Base-by-base conservation (phyloP, 2,113 vertebrate species). In the Hystrix brachyura region DNA sequence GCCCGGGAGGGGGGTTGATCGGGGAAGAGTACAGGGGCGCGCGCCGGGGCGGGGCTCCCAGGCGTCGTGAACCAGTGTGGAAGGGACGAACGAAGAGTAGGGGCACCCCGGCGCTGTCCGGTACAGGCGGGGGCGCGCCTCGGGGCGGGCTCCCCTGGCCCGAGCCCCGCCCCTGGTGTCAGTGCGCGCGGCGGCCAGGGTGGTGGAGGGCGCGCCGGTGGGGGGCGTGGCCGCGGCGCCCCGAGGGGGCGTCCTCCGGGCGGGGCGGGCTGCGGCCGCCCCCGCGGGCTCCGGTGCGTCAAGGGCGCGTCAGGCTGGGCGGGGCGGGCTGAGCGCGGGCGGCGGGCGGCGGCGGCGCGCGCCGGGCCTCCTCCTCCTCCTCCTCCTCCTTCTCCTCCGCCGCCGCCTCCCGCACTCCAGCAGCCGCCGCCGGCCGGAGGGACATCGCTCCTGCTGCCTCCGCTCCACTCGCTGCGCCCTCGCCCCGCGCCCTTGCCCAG, bases 271-370 rank as follows among this genome's bases (percentile, higher is more conserved):
- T 88, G 76, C 55, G 90, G 96, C 95, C 96, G 87, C 94, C 90
- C 96, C 97, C 95, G 97, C 97, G 97, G 96, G 95, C 97, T 96
- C 95, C 97, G 95, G 93, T 98, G 97, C 98, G 98, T 98, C 98
- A 98, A 74, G 97, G 91, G 92, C 97, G 97, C 98, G 98, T 97
- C 98, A 97, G 96, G 96, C 96, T 90, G 91, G 96, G 94, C 98
- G 97, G 95, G 96, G 97, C 96, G 62, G 96, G 96, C 74, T 79
- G 72, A 95, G 97, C 95, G 95, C 95, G 95, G 94, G 94, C 78
- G 94, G 90, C 90, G 95, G 90, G 97, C 87, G 95, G 97, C 93
- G 96, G 95, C 89, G 92, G 95, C 94, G 96, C 94, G 97, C 94
- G 91, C 96, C 92, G 95, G 94, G 97, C 96, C 96, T 93, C 90